phyloP scores from a whole-genome alignment of 2,888 invertebrate species.

The Pecten maximus region DNA sequence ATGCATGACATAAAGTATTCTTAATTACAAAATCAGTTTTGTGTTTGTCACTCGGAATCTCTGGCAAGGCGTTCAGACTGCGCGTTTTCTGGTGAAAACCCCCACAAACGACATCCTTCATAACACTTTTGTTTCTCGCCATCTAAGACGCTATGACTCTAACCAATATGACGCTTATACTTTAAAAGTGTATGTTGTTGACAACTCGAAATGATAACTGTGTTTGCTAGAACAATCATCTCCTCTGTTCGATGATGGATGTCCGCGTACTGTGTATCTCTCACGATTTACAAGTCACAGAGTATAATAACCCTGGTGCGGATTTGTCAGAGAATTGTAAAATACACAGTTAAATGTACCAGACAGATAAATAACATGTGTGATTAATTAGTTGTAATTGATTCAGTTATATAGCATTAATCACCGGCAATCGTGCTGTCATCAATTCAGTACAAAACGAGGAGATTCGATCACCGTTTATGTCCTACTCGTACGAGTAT shows the following conservation, averaged over 20 bases:
- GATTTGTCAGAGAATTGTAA: slow-evolving; percentile 11
- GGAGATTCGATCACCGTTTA: background rate
- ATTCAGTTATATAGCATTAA: background rate
- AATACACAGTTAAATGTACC: background rate
- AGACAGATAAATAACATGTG: background rate
- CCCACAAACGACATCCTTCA: too few relatives aligned
- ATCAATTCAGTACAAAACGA: background rate
- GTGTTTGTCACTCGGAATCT: too few relatives aligned
- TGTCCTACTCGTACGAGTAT: background rate
- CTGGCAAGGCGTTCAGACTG: too few relatives aligned
- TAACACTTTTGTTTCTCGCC: too few relatives aligned
- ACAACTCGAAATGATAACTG: background rate
- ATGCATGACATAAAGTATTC: too few relatives aligned
- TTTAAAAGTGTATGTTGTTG: background rate
- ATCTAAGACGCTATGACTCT: background rate
- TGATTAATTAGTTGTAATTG: slow-evolving; percentile 16
- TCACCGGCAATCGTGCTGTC: background rate
- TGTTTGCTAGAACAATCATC: background rate
- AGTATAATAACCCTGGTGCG: background rate
- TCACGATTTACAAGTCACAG: background rate
- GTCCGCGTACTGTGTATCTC: background rate
- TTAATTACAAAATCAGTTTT: too few relatives aligned
- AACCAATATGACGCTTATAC: too few relatives aligned
- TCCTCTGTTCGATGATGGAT: background rate
- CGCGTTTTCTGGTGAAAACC: too few relatives aligned